Evolutionary conservation across 2,797 vertebrate genomes (phyloP).

Genomic region (Oryzias sinensis): DNA sequence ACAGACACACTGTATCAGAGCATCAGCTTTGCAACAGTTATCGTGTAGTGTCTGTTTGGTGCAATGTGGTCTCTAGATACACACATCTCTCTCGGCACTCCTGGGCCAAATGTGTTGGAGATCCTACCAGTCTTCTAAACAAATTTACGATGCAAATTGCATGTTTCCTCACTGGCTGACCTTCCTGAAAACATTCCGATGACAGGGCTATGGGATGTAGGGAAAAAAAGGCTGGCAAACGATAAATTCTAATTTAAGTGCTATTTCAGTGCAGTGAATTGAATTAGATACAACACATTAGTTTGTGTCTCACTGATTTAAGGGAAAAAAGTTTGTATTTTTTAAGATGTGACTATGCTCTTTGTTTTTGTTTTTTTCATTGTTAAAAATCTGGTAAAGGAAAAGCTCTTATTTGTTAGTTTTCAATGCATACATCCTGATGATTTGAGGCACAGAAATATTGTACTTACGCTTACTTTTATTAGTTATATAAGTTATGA

Average conservation of each 20-base stretch:
- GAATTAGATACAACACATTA: constrained; percentile 11
- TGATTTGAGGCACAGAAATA: constrained; percentile 25
- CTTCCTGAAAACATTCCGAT: constrained; percentile 37
- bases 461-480: constrained; percentile 11
- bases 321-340: constrained; percentile 17
- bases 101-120: constrained; percentile 24
- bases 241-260: constrained; percentile 34
- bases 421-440: constrained; percentile 29
- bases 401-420: constrained; percentile 43
- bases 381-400: constrained; percentile 60
- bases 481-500: too few relatives aligned
- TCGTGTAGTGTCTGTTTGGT: constrained; percentile 29
- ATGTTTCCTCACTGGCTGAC: constrained; percentile 52
- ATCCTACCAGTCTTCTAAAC: too few relatives aligned
- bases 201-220: constrained; percentile 44
- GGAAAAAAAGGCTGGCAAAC: constrained; percentile 31
- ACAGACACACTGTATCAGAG: constrained; percentile 30
- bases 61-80: constrained; percentile 33
- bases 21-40: constrained; percentile 16
- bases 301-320: constrained; percentile 30
- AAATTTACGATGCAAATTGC: constrained; percentile 33
- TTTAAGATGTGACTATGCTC: constrained; percentile 24
- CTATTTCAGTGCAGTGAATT: constrained; percentile 21
- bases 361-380: constrained; percentile 4
- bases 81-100: constrained; percentile 17